Base-by-base conservation (phyloP, 92 coral and sea anemone genomes). In the Chrysogorgia sp. region DNA sequence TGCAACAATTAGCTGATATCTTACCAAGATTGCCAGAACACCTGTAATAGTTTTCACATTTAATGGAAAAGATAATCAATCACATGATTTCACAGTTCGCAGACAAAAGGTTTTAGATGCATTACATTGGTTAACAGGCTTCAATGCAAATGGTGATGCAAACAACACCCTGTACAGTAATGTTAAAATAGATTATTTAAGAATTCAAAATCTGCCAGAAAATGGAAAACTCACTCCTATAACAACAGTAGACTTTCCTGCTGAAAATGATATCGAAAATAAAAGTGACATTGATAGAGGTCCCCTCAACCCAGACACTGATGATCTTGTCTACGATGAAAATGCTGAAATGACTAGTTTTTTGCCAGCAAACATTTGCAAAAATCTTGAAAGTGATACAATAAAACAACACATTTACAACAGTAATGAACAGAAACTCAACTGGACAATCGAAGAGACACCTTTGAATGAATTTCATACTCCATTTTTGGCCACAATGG, bases 401-500 rank as follows among this genome's bases (percentile, higher is more conserved):
- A 19, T 9, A 45, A 19, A 45, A 45, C 52, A 45, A 19, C 9
- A 9, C 52, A 45, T 45, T 19, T 9, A 45, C 52, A 19, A 45
- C 19, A 45, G 19, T 19, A 45, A 9, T 45, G 10, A 45, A 45
- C 52, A 45, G 19, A 45, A 9, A 9, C 19, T 45, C 52, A 87
- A 71, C 22, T 87, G 91, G 91, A 84, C 84, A 24, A 25, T 26
- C 25, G 63, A 75, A 79, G 64, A 72, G 34, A 82, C 81, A 41
- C 88, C 91, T 33, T 21, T 87, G 47, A 84, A 83, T 79, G 86
- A 83, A 57, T 87, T 87, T 79, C 77, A 79, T 57, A 72, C 79
- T 50, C 82, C 83, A 57, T 49, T 71, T 62, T 49, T 83, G 64
- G 92, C 92, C 74, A 79, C 89, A 56, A 80, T 88, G 89, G 92